These are phyloP conservation scores for Cichladusa arquata DNA, from an alignment of 2,113 vertebrate species.

Conservation along the genomic window DNA sequence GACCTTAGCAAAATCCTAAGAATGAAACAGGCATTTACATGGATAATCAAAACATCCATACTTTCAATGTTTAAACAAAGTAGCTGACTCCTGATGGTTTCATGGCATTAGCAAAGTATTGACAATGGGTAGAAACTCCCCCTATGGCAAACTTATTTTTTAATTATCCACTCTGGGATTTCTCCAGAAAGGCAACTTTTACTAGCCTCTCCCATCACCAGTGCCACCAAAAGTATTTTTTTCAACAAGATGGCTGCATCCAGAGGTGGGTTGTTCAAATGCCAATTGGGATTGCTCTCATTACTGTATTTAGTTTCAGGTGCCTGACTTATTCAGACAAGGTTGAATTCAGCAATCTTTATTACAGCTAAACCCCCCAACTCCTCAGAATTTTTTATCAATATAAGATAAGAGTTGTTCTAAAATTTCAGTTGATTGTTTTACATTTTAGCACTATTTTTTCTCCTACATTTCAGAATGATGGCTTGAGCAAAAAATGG, in stretches of 20 bases:
- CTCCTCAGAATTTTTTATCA: not conserved
- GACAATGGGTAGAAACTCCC: slow-evolving; percentile 21
- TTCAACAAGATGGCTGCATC: slow-evolving; percentile 1
- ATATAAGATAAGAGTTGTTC: not conserved
- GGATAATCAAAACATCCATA: slow-evolving; percentile 3
- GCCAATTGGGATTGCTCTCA: not conserved
- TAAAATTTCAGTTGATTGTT: not conserved
- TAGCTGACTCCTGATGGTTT: not conserved
- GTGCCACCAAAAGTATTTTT: not conserved
- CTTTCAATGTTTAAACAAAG: slow-evolving; percentile 4
- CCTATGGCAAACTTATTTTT: slow-evolving; percentile 24
- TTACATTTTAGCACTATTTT: not conserved
- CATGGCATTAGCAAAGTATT: not conserved
- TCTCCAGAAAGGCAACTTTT: slow-evolving; percentile 17
- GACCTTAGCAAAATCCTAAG: not conserved
- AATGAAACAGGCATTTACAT: not conserved
- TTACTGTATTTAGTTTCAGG: not conserved
- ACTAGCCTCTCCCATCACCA: not conserved
- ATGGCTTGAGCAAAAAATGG: not conserved
- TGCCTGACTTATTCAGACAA: not conserved
- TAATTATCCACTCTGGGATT: slow-evolving; percentile 58
- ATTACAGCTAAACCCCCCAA: not conserved
- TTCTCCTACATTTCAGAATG: not conserved
- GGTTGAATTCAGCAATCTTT: not conserved
- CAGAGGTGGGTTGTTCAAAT: not conserved